Evolutionary conservation across 1,140 invertebrate species (phyloP), one percentile per base, ranked within the genome.

Genomic region (Saccostrea glomerata): DNA sequence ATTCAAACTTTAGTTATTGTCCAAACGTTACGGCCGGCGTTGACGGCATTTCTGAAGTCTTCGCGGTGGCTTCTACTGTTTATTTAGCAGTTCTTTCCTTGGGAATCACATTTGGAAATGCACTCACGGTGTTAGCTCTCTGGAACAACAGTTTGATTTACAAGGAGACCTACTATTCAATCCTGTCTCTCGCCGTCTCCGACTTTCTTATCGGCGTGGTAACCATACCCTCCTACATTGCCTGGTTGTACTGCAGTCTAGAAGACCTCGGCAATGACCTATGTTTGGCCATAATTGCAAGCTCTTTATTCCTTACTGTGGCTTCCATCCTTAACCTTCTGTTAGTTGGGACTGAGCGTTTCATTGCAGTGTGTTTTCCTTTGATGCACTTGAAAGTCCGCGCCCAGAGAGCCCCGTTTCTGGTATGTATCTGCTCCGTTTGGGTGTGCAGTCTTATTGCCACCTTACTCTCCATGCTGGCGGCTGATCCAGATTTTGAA

Each of bases 271-370:
- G 55, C 12, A 54, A n/a, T 7, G 13, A 54, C 11, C 17, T 87
- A 9, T 87, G 86, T 66, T 56, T 55, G 3, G 47, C 40, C 36
- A 36, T 73, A 0, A 58, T 87, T 36, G 82, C 58, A 12, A 82
- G 30, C 4, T 55, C 86, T 54, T 54, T 87, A 20, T 87, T 58
- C 47, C 55, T 87, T 0, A 20, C 55, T 6, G 36, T 30, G 6
- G 73, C 86, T 12, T 87, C 86, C 15, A 60, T 87, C 20, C 73
- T 87, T 54, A 87, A 87, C 63, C 70, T 87, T 20, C 30, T 87
- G 36, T 20, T 73, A 12, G 58, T 87, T 54, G 82, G 66, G n/a
- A 60, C n/a, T 6, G 86, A 87, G 36, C 70, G 86, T 5, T 87
- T 58, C 25, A 82, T 87, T 9, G 86, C 86, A 12, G 73, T 87